Evolutionary conservation across 1,140 invertebrate species (phyloP), one percentile per base, ranked within the genome.

Genomic region (Drosophila tsacasi): DNA sequence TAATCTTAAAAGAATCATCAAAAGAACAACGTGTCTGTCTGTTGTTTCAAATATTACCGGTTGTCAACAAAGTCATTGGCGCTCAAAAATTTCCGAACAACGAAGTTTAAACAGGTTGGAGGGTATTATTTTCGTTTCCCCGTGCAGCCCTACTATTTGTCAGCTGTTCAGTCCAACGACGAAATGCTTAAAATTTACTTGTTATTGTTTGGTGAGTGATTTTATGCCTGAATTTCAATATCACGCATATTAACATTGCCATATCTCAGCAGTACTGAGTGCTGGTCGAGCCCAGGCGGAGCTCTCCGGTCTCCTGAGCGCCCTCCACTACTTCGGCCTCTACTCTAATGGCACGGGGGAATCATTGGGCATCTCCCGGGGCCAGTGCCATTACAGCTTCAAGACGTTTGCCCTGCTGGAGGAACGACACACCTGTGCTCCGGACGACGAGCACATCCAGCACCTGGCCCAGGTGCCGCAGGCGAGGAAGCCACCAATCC

Each of bases 361-460:
- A 21, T 35, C 64, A 0, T 35, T 83, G 59, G 81, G 74, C n/a
- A 67, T 74, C 8, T 81, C 77, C 0, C 69, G 76, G 1, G 91
- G 91, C 1, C 79, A 83, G 17, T 79, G 83, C 40, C 65, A 59
- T 0, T 91, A 92, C 40, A 67, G 63, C 15, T 92, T 91, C 32
- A 27, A 69, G 25, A 74, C 79, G 0, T 79, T 67, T 25, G 85
- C 79, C 1, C 49, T 90, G 2, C 54, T 80, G 59, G 50, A 55
- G 9, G 82, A 85, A 1, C 82, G 79, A 0, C 54, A 64, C 5
- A 64, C 32, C 0, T 92, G 86, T 39, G 49, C 57, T 9, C 76
- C 77, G 7, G 86, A 83, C 50, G 91, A 92, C 57, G 68, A 83
- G 42, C 67, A 89, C 42, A 89, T 92, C n/a, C 17, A 76, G 35